A percentile compares a stretch with the other conserved stretches of the same genome.
Evolutionary conservation across 1,140 invertebrate species (phyloP).

Genomic region (Ceratina australensis): DNA sequence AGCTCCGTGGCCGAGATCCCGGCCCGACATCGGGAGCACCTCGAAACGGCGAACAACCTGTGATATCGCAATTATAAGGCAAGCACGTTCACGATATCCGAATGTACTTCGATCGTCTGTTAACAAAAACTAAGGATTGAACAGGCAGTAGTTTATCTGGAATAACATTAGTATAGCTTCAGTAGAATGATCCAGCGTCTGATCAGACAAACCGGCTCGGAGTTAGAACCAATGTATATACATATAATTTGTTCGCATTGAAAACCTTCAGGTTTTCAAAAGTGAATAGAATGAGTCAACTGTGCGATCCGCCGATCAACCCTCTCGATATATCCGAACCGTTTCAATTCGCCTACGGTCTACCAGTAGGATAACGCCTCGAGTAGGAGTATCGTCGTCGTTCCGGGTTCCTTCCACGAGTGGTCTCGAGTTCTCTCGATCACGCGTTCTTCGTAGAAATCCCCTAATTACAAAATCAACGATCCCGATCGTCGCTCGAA

Average conservation of each 20-base stretch:
- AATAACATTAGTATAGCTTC: too few species aligned
- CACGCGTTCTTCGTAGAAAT: conserved; percentile 46
- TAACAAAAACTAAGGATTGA: too few species aligned
- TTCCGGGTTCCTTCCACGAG: conserved; percentile 39
- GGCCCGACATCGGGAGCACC: conserved; percentile 90
- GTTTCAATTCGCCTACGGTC: conserved; percentile 16
- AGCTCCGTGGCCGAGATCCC: conserved; percentile 93
- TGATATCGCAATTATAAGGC: conserved; percentile 36
- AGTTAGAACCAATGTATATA: too few species aligned
- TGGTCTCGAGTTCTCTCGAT: conserved; percentile 21
- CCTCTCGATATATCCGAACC: conserved; percentile 23
- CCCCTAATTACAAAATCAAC: conserved; percentile 51
- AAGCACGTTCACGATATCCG: too few species aligned
- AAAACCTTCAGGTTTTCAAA: neutral
- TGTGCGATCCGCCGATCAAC: conserved; percentile 28
- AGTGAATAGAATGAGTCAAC: conserved; percentile 1
- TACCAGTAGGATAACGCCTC: too few species aligned
- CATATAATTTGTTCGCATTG: neutral
- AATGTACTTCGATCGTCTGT: too few species aligned
- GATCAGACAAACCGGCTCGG: too few species aligned
- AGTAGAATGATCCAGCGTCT: too few species aligned
- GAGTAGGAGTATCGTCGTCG: conserved; percentile 8
- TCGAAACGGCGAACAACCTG: conserved; percentile 89
- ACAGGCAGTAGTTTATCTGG: too few species aligned
- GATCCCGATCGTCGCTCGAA: conserved; percentile 49